These are phyloP conservation scores for Odocoileus virginianus DNA, from an alignment of 2,113 vertebrate genomes.

Conservation along the genomic window DNA sequence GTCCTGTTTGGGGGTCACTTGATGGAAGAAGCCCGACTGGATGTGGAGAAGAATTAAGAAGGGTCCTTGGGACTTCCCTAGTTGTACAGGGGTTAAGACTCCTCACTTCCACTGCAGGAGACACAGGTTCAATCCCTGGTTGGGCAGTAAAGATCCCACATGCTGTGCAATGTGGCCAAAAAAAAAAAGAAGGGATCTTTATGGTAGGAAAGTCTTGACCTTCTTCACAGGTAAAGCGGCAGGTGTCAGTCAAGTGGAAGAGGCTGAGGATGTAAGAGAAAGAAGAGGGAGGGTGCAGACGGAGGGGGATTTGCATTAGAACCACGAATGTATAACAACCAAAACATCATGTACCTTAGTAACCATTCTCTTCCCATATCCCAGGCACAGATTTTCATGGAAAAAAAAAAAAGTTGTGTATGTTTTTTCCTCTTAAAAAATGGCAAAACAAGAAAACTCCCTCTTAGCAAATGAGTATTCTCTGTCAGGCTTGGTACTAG, in stretches of 20 bases:
- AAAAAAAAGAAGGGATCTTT: background rate
- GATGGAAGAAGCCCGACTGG: background rate
- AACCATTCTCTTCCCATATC: background rate
- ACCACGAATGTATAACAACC: background rate
- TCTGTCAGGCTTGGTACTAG: background rate
- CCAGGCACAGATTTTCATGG: background rate
- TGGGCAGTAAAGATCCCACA: background rate
- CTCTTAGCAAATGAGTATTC: background rate
- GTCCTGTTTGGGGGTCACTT: too few relatives aligned
- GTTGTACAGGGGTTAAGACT: background rate
- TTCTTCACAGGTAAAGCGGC: background rate
- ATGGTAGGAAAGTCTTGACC: background rate
- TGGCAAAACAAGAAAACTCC: background rate
- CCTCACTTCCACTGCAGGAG: background rate
- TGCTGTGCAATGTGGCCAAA: background rate
- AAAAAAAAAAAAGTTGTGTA: background rate
- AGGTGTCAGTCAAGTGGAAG: background rate
- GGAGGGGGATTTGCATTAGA: background rate
- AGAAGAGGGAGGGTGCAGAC: background rate
- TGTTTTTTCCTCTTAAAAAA: constrained; percentile 14
- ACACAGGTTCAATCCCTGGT: background rate
- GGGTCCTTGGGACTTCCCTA: background rate
- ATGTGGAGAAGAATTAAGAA: background rate
- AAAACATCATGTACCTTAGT: background rate
- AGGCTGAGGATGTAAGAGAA: background rate